A percentile compares a stretch with the other conserved stretches of the same genome.
Conservation (phyloP, 2,797 vertebrate genomes). For the Hippopotamyrus pictus region DNA sequence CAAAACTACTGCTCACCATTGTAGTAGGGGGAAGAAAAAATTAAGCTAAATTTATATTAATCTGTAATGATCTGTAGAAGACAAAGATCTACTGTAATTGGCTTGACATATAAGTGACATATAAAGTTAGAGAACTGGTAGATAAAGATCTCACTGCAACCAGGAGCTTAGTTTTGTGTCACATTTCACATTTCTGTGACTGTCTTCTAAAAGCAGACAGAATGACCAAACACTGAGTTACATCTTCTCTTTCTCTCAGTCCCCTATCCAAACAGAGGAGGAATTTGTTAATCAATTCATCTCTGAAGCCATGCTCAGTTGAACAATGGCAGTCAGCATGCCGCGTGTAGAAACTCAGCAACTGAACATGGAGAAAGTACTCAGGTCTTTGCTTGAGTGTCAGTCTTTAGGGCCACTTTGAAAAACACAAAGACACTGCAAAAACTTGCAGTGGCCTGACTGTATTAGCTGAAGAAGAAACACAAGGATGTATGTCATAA, state of each 20-base stretch:
- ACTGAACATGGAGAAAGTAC: background rate
- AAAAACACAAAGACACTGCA: background rate
- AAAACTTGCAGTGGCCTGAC: background rate
- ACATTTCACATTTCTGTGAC: background rate
- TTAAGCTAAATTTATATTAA: background rate
- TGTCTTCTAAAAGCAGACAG: background rate
- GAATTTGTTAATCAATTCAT: background rate
- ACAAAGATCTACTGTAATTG: background rate
- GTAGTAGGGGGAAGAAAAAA: background rate
- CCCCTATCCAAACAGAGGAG: background rate
- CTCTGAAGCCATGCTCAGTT: background rate
- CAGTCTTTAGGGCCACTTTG: background rate
- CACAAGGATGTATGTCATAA: background rate
- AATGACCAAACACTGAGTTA: background rate
- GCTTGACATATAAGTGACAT: background rate
- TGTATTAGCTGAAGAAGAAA: background rate
- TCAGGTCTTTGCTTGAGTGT: background rate
- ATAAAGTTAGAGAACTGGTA: background rate
- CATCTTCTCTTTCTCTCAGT: background rate
- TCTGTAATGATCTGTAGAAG: background rate
- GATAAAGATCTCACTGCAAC: background rate
- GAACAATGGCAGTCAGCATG: background rate
- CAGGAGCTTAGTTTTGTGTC: background rate
- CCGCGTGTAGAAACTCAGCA: background rate
- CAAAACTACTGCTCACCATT: background rate